Evolutionary conservation across 2,888 invertebrate species (phyloP), one percentile per base, ranked within the genome.

Genomic region (Acanthosepion lycidas): DNA sequence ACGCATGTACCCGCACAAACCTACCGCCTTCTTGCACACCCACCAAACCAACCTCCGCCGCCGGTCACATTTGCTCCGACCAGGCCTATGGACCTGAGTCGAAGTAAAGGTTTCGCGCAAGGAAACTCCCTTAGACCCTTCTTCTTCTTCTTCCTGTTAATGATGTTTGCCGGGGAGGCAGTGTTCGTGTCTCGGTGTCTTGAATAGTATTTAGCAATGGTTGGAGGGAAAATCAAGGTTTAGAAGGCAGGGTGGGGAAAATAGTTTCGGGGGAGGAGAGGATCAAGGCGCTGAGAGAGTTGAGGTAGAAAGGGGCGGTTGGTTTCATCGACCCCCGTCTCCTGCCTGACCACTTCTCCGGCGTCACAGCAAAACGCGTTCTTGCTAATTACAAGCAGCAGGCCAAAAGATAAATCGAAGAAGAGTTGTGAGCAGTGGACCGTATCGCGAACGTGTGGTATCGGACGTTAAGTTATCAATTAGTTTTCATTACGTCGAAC

Each of bases 341-440:
- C n/a, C 15, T 33, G 12, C 78, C 78, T 78, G 78, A n/a, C 78
- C 78, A 78, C n/a, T 78, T 78, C n/a, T 33, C n/a, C n/a, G 78
- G n/a, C 78, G 78, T 78, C 78, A 33, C 78, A 33, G 78, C 78
- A 78, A 78, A 33, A 78, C 78, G 78, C 78, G 78, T n/a, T 33
- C 78, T 78, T 78, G 78, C 78, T 78, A 78, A 78, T 78, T 78
- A 78, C 78, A 78, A 78, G 78, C 78, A 78, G 4, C 78, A n/a
- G 78, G 78, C n/a, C 78, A 78, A 78, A 78, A 78, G 78, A 78
- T 78, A 78, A 78, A 78, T 78, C 78, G n/a, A n/a, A 78, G 78
- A 78, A 78, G 78, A 33, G n/a, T 33, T 15, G 78, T 78, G 78
- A 15, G n/a, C 78, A 78, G 3, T 78, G 78, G 33, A 78, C 15